Base-by-base conservation (phyloP, 1,140 invertebrate genomes). In the Gonatopus flavifemur region DNA sequence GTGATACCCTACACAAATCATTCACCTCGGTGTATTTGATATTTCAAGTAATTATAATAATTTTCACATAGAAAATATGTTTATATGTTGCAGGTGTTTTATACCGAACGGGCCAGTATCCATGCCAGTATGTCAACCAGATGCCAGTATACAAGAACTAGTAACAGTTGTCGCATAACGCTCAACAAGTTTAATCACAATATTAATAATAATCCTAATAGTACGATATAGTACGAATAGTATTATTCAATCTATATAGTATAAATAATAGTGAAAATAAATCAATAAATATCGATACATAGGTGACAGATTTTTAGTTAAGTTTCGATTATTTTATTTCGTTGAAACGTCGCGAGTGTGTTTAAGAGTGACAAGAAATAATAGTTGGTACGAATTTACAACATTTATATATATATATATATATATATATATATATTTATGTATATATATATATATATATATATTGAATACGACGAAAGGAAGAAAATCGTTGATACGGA, bases 31-130 rank as follows among this genome's bases (percentile, higher is more conserved):
- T n/a, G n/a, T n/a, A n/a, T n/a, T n/a, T n/a, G n/a, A n/a, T n/a
- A n/a, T n/a, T n/a, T n/a, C n/a, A n/a, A n/a, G n/a, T n/a, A n/a
- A n/a, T n/a, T n/a, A n/a, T n/a, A n/a, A n/a, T n/a, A n/a, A n/a
- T n/a, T n/a, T n/a, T n/a, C n/a, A n/a, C n/a, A n/a, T n/a, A n/a
- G n/a, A n/a, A n/a, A 35, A 43, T n/a, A n/a, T 41, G 53, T 55
- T 59, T 64, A 53, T 64, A 36, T 64, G 57, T 76, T 74, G 3
- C 70, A 77, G 74, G 57, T 65, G 57, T 59, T 49, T 49, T 51
- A 52, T 60, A 44, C 48, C 62, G 62, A 74, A 74, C 57, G 69
- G 70, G 73, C 72, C 73, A 76, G 73, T 77, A 77, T 75, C 71
- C 55, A 74, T 72, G 75, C 73, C 75, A 76, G 72, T 75, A 76